These are phyloP conservation scores for Malurus alboscapulatus DNA, from an alignment of 2,113 vertebrate species.

Conservation along the genomic window DNA sequence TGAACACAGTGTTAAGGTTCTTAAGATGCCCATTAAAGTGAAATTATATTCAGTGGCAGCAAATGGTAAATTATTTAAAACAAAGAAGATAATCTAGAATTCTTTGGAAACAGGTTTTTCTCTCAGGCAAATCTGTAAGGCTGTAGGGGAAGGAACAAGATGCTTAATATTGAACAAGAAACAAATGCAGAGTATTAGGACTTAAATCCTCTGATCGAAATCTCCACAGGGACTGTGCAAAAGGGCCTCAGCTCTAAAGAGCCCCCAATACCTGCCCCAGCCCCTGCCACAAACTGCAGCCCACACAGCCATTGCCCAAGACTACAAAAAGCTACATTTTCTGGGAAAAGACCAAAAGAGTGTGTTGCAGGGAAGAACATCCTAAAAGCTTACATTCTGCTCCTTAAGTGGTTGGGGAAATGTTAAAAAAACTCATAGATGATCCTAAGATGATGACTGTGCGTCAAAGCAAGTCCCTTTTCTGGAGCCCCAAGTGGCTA, in stretches of 20 bases:
- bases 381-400: neutral
- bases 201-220: neutral
- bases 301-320: neutral
- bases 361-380: neutral
- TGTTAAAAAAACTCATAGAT: neutral
- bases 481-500: neutral
- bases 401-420: neutral
- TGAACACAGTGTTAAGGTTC: neutral
- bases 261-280: neutral
- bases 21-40: neutral
- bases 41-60: neutral
- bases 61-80: neutral
- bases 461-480: neutral
- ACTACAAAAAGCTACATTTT: neutral
- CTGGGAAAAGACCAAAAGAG: neutral
- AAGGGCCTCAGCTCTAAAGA: neutral
- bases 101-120: neutral
- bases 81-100: neutral
- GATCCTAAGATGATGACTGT: neutral
- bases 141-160: neutral
- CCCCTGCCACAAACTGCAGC: neutral
- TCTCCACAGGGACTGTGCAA: neutral
- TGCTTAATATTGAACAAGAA: neutral
- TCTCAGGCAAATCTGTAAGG: neutral
- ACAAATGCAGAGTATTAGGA: neutral